phyloP scores from a whole-genome alignment of 2,888 invertebrate species.

The Macaria liturata region DNA sequence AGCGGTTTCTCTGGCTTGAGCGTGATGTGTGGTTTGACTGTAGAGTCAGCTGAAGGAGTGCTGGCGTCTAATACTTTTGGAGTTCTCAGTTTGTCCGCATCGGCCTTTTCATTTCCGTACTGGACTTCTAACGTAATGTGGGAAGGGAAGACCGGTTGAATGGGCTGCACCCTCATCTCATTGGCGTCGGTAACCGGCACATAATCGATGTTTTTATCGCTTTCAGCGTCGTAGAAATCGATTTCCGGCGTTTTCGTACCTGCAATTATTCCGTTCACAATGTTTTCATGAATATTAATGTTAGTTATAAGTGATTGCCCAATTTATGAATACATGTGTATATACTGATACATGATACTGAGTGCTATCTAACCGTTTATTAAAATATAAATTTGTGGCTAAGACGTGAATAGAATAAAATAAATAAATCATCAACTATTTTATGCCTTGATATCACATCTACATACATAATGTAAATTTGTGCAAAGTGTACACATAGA shows the following conservation, averaged over 20 bases:
- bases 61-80: slow-evolving; percentile 58
- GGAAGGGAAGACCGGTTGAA: slow-evolving; percentile 69
- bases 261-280: slow-evolving; percentile 53
- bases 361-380: no score
- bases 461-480: no score
- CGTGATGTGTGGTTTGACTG: slow-evolving; percentile 73
- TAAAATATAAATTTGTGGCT: no score
- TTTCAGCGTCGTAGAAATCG: slow-evolving; percentile 71
- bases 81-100: slow-evolving; percentile 59
- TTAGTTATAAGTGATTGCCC: neutral
- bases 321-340: neutral
- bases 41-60: slow-evolving; percentile 55
- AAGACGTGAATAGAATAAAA: no score
- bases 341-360: no score
- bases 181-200: slow-evolving; percentile 46
- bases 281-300: slow-evolving; percentile 27
- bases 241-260: slow-evolving; percentile 74
- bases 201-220: slow-evolving; percentile 49
- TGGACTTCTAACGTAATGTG: slow-evolving; percentile 78
- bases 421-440: no score
- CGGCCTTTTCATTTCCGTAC: slow-evolving; percentile 77
- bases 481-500: no score
- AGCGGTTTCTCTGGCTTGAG: slow-evolving; percentile 75
- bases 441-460: no score
- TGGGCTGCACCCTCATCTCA: slow-evolving; percentile 52